Conservation (phyloP, 2,797 vertebrate species). For the Peromyscus attwateri region DNA sequence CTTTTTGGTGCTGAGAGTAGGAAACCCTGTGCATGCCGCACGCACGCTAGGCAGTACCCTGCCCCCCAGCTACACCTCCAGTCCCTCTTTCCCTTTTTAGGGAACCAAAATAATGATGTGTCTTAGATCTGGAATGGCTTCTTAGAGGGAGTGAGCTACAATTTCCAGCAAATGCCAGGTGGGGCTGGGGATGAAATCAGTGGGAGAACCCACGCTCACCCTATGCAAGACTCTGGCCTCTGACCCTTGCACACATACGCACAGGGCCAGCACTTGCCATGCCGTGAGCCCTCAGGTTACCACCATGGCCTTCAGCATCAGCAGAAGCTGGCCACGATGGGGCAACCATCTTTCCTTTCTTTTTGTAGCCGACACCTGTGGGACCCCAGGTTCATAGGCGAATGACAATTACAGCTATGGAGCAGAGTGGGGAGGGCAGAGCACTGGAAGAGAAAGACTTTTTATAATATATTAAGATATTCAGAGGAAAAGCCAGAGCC, state of each 20-base stretch:
- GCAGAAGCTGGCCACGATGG: neutral
- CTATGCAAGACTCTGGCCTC: neutral
- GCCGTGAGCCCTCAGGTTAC: neutral
- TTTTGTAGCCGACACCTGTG: slow-evolving; percentile 67
- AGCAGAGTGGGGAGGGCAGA: neutral
- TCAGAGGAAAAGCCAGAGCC: slow-evolving; percentile 70
- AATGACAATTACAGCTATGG: slow-evolving; percentile 50
- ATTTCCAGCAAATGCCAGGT: neutral
- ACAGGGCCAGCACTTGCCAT: neutral
- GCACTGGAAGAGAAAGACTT: slow-evolving; percentile 52
- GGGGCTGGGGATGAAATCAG: neutral
- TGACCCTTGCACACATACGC: neutral
- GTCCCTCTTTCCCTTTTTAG: neutral
- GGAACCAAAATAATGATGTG: neutral
- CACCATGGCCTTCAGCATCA: neutral
- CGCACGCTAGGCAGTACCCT: too few species aligned
- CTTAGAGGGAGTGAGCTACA: neutral
- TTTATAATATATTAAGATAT: slow-evolving; percentile 78
- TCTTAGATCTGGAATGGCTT: neutral
- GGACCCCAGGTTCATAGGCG: slow-evolving; percentile 60
- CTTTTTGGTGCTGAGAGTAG: neutral
- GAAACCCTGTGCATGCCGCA: neutral
- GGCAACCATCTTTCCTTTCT: slow-evolving; percentile 29
- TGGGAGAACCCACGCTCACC: neutral
- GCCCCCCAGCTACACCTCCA: neutral